Evolutionary conservation across 2,113 vertebrate genomes (phyloP).

Genomic region (Atlantisia rogersi): DNA sequence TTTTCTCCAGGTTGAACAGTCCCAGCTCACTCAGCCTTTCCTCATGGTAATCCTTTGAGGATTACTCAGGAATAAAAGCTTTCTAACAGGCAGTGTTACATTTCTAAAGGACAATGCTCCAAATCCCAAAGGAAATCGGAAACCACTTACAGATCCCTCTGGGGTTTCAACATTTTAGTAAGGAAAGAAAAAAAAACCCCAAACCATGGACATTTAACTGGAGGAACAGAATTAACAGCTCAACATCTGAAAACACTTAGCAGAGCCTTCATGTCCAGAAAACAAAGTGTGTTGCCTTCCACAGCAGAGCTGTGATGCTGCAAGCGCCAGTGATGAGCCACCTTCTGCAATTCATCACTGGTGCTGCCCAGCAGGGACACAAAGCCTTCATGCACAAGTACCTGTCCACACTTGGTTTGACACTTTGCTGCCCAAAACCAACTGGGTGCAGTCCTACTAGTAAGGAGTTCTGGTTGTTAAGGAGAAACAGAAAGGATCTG

Average conservation of each 20-base stretch:
- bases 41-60: not conserved
- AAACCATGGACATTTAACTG: not conserved
- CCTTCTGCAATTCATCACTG: not conserved
- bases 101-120: not conserved
- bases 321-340: not conserved
- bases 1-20: too few relatives aligned
- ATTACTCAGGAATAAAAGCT: conserved; percentile 14
- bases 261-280: not conserved
- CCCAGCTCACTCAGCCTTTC: too few relatives aligned
- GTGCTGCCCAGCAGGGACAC: not conserved
- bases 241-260: not conserved
- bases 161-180: not conserved
- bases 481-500: not conserved
- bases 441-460: not conserved
- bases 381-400: not conserved
- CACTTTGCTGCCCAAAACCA: not conserved
- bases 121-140: not conserved
- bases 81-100: not conserved
- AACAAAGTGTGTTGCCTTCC: not conserved
- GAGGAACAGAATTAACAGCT: not conserved
- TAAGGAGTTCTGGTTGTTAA: not conserved
- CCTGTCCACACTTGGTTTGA: not conserved
- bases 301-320: not conserved
- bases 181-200: not conserved
- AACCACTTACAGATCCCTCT: conserved; percentile 2